Evolutionary conservation across 1,140 invertebrate genomes (phyloP), one percentile per base, ranked within the genome.

Genomic region (Drosophila setifemur): DNA sequence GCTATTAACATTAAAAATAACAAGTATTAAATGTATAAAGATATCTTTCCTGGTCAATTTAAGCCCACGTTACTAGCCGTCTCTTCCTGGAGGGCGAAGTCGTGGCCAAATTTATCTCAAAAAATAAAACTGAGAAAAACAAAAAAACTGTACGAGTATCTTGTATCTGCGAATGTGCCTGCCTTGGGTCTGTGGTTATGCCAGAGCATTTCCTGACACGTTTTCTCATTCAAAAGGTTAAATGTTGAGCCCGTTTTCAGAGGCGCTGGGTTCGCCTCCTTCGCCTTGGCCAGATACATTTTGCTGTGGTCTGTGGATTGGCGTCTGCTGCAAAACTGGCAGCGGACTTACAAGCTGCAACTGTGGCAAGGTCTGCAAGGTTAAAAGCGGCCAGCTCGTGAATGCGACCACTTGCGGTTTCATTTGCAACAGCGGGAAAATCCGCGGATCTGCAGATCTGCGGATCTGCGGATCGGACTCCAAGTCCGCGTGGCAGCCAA

Each of bases 291-390:
- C 78, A 60, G 79, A 58, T 57, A 28, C 35, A 54, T 39, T 53
- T 4, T 43, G 50, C 12, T 19, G 16, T 12, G 16, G 16, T 21
- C n/a, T n/a, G n/a, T 11, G 53, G 29, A 40, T 33, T 57, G 61
- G 43, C 28, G 29, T 2, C 31, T 31, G 50, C 29, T n/a, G n/a
- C n/a, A n/a, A 28, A 35, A 18, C 43, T 60, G 33, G 52, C 45
- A 28, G 52, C 45, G 47, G 42, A 64, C 33, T 55, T 71, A 53
- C 53, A 61, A 60, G 54, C 58, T 66, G 81, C 78, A 85, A 85
- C 81, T 85, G 79, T 86, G 79, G 81, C 79, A 85, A 85, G 79
- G 81, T 83, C 79, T 86, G 52, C 81, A 85, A 85, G 79, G 79
- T 85, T 85, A 85, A 63, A 64, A 78, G 61, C 45, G 55, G 55